Evolutionary conservation across 1,140 invertebrate genomes (phyloP), one percentile per base, ranked within the genome.

Genomic region (Drosophila parabipectinata): DNA sequence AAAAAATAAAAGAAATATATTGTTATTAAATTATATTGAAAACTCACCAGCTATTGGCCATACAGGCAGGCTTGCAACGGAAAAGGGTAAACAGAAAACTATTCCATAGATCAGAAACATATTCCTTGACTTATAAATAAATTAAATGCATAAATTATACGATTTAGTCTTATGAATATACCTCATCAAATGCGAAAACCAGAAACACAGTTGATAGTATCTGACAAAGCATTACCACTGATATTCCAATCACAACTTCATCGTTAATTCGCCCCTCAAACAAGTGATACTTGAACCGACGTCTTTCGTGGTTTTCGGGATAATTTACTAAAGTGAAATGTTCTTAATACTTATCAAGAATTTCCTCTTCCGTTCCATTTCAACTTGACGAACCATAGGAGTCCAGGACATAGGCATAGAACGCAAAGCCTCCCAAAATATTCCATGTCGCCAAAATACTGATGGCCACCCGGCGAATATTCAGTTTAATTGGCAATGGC

Each of bases 341-440:
- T 34, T 0, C 4, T 14, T 12, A 15, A 28, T 32, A 24, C 39
- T 14, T 44, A 14, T n/a, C 12, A 44, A 44, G 26, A 28, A 4
- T 5, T 28, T 28, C 44, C 18, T 18, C 1, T 9, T 47, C 18
- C 44, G 18, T 9, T 21, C 34, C 34, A 37, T 24, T 4, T 9
- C 5, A 47, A 10, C 7, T 24, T 10, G 1, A 51, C 63, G 32
- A 9, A 67, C 63, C 34, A 12, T 52, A 67, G n/a, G 60, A 52
- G 8, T 67, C 26, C 26, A 64, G 14, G 5, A 67, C 9, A n/a
- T 67, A 67, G 21, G 45, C 60, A 7, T 67, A 67, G 15, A 67
- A 67, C 3, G 18, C 63, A 3, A 64, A 53, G 14, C 63, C 63
- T 8, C 34, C 26, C 1, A 52, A 1, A 9, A 67, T 26, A 50